A percentile compares a stretch with the other conserved stretches of the same genome.
phyloP scores from a whole-genome alignment of 2,113 vertebrate species.

The Equus przewalskii region DNA sequence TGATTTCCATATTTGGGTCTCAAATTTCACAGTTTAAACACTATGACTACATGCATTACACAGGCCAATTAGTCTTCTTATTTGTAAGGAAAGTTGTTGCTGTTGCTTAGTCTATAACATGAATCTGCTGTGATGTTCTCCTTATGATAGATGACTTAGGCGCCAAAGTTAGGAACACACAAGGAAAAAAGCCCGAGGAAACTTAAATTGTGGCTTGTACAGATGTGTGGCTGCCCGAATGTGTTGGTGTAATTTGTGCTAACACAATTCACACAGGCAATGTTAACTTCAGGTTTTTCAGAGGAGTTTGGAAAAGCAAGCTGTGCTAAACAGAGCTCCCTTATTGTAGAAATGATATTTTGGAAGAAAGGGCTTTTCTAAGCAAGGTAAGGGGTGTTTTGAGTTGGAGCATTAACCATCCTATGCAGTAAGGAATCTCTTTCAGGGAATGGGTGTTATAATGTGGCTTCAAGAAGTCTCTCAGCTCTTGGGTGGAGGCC shows the following conservation, averaged over 20 bases:
- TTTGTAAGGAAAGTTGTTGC: background rate
- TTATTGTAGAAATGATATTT: background rate
- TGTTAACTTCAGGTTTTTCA: background rate
- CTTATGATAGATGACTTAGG: background rate
- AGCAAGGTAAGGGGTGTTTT: background rate
- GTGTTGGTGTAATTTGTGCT: background rate
- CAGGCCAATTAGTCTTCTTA: background rate
- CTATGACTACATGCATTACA: background rate
- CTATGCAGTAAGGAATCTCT: background rate
- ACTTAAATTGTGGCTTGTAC: background rate
- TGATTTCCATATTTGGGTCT: background rate
- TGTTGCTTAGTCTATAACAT: background rate
- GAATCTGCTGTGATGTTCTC: background rate
- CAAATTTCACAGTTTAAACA: conserved; percentile 55
- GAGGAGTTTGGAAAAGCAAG: background rate
- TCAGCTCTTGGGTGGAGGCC: fast-evolving
- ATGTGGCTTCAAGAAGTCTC: background rate
- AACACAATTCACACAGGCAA: background rate
- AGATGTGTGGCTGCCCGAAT: background rate
- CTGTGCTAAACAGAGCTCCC: background rate
- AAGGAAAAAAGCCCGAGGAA: background rate
- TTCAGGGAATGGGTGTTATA: background rate
- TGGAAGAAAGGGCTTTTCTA: background rate
- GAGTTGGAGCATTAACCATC: background rate
- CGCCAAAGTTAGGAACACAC: background rate